These are phyloP conservation scores for Chlorodrepanis virens DNA, from an alignment of 2,113 vertebrate genomes.

Conservation along the genomic window DNA sequence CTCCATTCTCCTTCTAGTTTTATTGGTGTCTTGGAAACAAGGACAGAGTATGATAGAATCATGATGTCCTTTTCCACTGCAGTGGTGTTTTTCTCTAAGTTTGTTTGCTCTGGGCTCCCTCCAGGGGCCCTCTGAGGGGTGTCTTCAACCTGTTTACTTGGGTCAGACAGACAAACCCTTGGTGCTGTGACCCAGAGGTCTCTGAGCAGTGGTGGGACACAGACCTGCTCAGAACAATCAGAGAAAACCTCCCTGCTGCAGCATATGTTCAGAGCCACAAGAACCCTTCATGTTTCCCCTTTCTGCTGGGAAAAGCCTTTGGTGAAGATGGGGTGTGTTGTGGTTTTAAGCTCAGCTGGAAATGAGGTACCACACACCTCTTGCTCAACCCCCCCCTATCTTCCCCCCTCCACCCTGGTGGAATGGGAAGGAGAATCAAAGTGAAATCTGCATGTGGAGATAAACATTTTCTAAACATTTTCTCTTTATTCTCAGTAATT, in stretches of 20 bases:
- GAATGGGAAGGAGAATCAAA: background rate
- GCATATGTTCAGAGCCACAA: background rate
- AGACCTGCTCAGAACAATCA: background rate
- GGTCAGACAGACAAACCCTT: background rate
- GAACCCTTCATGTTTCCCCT: background rate
- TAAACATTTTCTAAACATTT: background rate
- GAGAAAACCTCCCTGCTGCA: background rate
- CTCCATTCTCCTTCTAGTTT: background rate
- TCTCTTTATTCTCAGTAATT: no score
- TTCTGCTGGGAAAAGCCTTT: background rate
- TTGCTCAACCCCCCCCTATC: fast-evolving
- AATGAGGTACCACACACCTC: background rate
- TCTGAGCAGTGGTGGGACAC: background rate
- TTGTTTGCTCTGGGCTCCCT: background rate
- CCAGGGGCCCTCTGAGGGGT: background rate
- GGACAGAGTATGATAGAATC: background rate
- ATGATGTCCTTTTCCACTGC: background rate
- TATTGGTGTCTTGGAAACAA: background rate
- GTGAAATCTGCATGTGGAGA: background rate
- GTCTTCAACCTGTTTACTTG: background rate
- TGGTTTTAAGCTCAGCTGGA: background rate
- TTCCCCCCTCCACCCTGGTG: no score
- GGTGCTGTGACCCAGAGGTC: background rate
- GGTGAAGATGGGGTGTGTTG: background rate
- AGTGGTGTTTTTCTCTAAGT: background rate